Evolutionary conservation across 2,113 vertebrate genomes (phyloP).

Genomic region (Epinephelus fuscoguttatus): DNA sequence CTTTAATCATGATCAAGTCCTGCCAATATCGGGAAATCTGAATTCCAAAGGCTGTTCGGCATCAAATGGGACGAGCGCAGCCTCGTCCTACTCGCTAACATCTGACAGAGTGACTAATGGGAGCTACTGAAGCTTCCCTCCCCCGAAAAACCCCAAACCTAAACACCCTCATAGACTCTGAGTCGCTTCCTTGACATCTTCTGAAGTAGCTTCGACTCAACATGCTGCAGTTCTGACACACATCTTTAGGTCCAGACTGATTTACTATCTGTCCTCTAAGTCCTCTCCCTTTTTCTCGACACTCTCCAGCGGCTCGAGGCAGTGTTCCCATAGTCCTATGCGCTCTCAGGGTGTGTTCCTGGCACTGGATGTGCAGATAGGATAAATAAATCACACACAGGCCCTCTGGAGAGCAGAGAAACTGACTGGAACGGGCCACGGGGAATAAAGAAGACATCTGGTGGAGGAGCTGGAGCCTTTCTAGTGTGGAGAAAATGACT

Average conservation of each 20-base stretch:
- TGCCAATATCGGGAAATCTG: conserved; percentile 72
- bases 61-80: conserved; percentile 56
- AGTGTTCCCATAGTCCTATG: conserved; percentile 47
- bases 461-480: conserved; percentile 46
- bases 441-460: conserved; percentile 72
- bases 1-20: conserved; percentile 75
- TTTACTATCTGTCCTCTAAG: conserved; percentile 48
- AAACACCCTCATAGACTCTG: conserved; percentile 23
- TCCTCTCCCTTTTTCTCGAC: conserved; percentile 43
- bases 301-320: conserved; percentile 46
- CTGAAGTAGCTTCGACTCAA: conserved; percentile 24
- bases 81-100: conserved; percentile 39
- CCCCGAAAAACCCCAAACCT: conserved; percentile 33
- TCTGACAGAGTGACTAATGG: conserved; percentile 71
- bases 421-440: conserved; percentile 49
- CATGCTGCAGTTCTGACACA: conserved; percentile 38
- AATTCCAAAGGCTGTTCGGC: conserved; percentile 67
- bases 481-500: conserved; percentile 46
- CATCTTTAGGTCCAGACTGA: conserved; percentile 44
- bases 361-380: conserved; percentile 68
- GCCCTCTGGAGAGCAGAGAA: conserved; percentile 62
- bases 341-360: conserved; percentile 67
- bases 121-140: conserved; percentile 46
- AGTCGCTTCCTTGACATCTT: not conserved
- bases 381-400: conserved; percentile 75